phyloP scores from a whole-genome alignment of 2,888 invertebrate genomes.

The Drosophila ezoana region DNA sequence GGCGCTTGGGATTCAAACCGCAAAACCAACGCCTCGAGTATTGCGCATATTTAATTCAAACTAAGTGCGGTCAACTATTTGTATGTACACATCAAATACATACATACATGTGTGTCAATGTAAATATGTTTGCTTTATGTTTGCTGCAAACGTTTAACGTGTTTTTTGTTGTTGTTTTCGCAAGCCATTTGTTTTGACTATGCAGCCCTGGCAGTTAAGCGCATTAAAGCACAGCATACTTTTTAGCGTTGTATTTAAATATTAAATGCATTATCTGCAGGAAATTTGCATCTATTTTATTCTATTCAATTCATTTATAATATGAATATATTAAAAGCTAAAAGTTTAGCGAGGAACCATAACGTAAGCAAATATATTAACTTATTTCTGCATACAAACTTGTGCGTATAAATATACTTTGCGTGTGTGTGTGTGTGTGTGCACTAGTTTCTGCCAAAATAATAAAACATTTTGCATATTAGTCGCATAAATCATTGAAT shows the following conservation, averaged over 20 bases:
- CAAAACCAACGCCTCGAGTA: conserved; percentile 20
- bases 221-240: conserved; percentile 34
- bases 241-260: conserved; percentile 16
- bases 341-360: too few species aligned
- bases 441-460: not conserved
- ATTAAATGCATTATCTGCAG: not conserved
- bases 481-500: conserved; percentile 5
- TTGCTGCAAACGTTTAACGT: conserved; percentile 5
- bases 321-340: too few species aligned
- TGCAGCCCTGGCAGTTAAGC: conserved; percentile 18
- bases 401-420: not conserved
- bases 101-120: not conserved
- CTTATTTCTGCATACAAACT: not conserved
- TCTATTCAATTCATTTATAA: too few species aligned
- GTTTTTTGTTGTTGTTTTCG: not conserved
- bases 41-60: conserved; percentile 40
- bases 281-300: not conserved
- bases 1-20: conserved; percentile 33
- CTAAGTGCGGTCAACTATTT: conserved; percentile 14
- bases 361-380: too few species aligned
- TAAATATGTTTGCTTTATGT: conserved; percentile 1
- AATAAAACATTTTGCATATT: not conserved
- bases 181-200: not conserved
- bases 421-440: not conserved
- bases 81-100: not conserved